Evolutionary conservation across 2,113 vertebrate genomes (phyloP).

Genomic region (Hemiscyllium ocellatum): DNA sequence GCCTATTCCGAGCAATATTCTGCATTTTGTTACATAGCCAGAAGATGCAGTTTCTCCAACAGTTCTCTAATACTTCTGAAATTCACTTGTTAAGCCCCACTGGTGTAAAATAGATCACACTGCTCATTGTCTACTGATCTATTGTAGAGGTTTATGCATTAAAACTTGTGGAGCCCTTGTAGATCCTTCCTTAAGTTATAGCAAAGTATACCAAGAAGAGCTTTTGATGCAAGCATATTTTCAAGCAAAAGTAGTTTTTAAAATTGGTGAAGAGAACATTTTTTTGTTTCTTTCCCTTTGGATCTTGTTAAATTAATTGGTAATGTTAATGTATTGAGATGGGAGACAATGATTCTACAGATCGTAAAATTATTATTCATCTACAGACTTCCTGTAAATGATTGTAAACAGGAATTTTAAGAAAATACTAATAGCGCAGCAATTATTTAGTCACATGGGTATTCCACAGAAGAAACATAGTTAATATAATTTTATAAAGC

Average conservation of each 20-base stretch:
- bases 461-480: not conserved
- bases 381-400: not conserved
- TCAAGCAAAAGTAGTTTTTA: not conserved
- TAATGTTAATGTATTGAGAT: slow-evolving; percentile 2
- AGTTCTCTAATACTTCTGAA: not conserved
- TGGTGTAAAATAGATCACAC: not conserved
- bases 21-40: not conserved
- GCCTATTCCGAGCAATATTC: not conserved
- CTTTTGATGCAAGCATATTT: not conserved
- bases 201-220: not conserved
- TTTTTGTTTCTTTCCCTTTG: not conserved
- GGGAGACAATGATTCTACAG: not conserved
- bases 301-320: not conserved
- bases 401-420: not conserved
- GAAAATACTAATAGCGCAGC: not conserved
- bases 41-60: not conserved
- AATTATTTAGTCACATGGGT: not conserved
- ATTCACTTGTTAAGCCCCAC: not conserved
- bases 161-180: not conserved
- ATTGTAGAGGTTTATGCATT: not conserved
- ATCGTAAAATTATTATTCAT: not conserved
- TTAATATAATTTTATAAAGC: not conserved
- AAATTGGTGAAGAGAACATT: not conserved
- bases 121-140: not conserved
- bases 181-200: not conserved